A percentile compares a stretch with the other conserved stretches of the same genome.
These are phyloP conservation scores for Arizona elegans DNA, from an alignment of 2,113 vertebrate genomes.

Conservation along the genomic window DNA sequence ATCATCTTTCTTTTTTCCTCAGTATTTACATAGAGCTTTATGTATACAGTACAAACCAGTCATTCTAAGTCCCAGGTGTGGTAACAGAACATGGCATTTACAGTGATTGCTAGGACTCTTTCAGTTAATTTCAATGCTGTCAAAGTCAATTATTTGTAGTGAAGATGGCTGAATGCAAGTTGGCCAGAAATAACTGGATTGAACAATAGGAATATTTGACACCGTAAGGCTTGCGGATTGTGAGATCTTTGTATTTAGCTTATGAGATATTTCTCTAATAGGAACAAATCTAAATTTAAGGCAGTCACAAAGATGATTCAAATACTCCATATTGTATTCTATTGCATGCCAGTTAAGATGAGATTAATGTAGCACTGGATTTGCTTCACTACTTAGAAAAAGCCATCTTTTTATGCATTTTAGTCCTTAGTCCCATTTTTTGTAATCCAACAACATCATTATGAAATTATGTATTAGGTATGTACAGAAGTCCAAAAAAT, in stretches of 20 bases:
- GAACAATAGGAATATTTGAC: slow-evolving; percentile 41
- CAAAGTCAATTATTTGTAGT: slow-evolving; percentile 54
- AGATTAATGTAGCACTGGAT: neutral
- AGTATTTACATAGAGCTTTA: slow-evolving; percentile 12
- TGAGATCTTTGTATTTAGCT: slow-evolving; percentile 29
- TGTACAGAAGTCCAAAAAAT: neutral
- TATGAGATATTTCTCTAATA: slow-evolving; percentile 28
- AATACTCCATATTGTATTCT: neutral
- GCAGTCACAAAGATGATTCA: slow-evolving; percentile 4
- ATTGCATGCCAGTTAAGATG: neutral
- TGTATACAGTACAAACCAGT: neutral
- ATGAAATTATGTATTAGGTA: neutral
- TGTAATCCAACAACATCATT: neutral
- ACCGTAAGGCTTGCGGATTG: slow-evolving; percentile 30
- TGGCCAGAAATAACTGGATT: slow-evolving; percentile 48
- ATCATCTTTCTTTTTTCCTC: neutral
- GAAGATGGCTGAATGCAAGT: slow-evolving; percentile 33
- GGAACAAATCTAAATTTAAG: slow-evolving; percentile 23
- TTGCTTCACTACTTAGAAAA: neutral
- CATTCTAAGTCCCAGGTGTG: slow-evolving; percentile 31
- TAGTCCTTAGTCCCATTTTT: neutral
- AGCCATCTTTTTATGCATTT: neutral
- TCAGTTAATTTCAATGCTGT: slow-evolving; percentile 54
- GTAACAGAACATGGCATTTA: slow-evolving; percentile 36
- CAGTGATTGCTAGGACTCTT: slow-evolving; percentile 31